A percentile compares a stretch with the other conserved stretches of the same genome.
Conservation (phyloP, 2,113 vertebrate species). For the Anarrhichthys ocellatus region DNA sequence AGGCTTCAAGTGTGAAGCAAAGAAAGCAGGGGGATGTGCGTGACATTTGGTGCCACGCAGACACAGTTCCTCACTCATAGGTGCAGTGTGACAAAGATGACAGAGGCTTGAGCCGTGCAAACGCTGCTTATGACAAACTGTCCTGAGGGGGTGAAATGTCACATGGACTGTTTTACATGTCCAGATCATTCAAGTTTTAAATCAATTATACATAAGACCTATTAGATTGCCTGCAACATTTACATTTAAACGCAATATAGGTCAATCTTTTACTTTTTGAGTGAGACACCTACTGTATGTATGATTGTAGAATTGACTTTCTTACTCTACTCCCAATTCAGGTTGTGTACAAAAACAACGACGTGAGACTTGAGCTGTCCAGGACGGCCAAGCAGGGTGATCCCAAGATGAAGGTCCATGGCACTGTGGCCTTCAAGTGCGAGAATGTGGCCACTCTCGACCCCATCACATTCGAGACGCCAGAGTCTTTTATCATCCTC, state of each 20-base stretch:
- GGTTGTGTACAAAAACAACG: slow-evolving; percentile 99
- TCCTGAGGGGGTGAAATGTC: slow-evolving; percentile 17
- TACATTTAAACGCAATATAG: neutral
- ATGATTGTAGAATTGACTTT: neutral
- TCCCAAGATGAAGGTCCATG: slow-evolving; percentile 96
- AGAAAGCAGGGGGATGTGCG: slow-evolving; percentile 17
- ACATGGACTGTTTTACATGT: slow-evolving; percentile 15
- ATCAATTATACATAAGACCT: neutral
- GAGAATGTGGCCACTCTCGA: slow-evolving; percentile 98
- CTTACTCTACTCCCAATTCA: slow-evolving; percentile 69
- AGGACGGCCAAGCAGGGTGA: slow-evolving; percentile 94
- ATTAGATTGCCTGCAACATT: neutral
- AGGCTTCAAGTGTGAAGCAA: slow-evolving; percentile 13
- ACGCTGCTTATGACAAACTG: slow-evolving; percentile 10
- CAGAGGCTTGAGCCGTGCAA: neutral
- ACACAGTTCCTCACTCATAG: slow-evolving; percentile 8
- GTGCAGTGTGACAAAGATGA: slow-evolving; percentile 25
- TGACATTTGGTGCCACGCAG: slow-evolving; percentile 32
- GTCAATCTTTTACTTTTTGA: neutral
- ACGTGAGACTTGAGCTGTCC: slow-evolving; percentile 95
- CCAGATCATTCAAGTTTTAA: neutral
- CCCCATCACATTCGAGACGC: slow-evolving; percentile 98
- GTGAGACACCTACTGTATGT: neutral
- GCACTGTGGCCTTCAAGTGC: slow-evolving; percentile 97
- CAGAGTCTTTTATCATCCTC: slow-evolving; percentile 94